phyloP scores from a whole-genome alignment of 2,797 vertebrate genomes.

The Onychomys leucogaster region DNA sequence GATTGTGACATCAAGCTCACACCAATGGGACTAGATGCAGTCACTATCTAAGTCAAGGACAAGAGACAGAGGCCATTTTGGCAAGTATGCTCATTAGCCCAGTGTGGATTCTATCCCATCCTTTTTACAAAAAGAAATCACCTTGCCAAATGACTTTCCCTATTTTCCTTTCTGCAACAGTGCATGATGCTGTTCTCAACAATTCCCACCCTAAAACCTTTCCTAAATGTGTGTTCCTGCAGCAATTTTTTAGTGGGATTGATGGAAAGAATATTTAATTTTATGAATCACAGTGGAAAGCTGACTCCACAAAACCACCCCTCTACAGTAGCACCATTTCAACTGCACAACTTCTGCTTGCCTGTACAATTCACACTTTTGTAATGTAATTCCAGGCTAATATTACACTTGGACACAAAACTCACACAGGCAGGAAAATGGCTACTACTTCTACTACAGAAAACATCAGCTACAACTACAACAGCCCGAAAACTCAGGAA shows the following conservation, averaged over 20 bases:
- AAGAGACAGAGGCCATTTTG: too few relatives aligned
- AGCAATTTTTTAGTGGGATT: not conserved
- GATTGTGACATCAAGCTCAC: not conserved
- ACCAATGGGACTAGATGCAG: not conserved
- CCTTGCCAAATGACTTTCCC: not conserved
- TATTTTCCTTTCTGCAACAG: not conserved
- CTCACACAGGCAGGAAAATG: not conserved
- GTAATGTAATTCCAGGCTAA: constrained; percentile 26
- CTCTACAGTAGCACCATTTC: not conserved
- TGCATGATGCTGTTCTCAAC: not conserved
- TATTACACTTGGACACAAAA: constrained; percentile 28
- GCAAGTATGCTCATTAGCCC: not conserved
- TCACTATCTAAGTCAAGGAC: too few relatives aligned
- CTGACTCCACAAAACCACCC: not conserved
- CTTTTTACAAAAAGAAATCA: not conserved
- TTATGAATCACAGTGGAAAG: not conserved
- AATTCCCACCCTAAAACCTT: not conserved
- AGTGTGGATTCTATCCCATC: not conserved
- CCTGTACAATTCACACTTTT: not conserved
- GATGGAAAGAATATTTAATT: not conserved
- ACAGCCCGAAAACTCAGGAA: not conserved
- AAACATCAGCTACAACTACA: not conserved
- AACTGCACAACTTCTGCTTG: not conserved
- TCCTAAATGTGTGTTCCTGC: not conserved
- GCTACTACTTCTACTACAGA: not conserved